Conservation (phyloP, 2,797 vertebrate species). For the Cossypha dichroa region DNA sequence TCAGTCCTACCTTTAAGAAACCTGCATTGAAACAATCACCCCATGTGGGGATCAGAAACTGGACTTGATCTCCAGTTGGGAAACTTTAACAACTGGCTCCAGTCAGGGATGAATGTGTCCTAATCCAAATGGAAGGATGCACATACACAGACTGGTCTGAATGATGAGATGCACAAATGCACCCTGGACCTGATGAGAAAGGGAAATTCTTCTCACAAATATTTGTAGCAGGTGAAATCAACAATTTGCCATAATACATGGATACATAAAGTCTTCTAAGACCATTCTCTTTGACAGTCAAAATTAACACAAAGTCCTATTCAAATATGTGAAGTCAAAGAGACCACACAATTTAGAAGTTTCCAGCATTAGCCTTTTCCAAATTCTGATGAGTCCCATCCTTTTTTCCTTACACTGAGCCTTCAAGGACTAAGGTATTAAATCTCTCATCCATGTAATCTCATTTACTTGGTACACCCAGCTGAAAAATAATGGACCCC, state of each 20-base stretch:
- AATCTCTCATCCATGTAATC: neutral
- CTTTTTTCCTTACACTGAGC: neutral
- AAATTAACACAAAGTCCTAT: neutral
- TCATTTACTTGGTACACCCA: neutral
- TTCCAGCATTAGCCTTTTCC: neutral
- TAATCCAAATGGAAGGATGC: neutral
- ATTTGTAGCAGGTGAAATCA: neutral
- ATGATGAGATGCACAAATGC: neutral
- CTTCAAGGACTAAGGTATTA: neutral
- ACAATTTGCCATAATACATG: neutral
- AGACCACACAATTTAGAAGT: neutral
- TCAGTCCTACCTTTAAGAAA: neutral
- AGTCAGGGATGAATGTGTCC: neutral
- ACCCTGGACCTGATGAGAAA: neutral
- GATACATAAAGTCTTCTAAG: neutral
- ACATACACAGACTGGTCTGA: neutral
- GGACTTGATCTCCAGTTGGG: neutral
- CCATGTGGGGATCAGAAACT: neutral
- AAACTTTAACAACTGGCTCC: neutral
- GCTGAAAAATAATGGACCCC: neutral
- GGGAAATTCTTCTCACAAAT: neutral
- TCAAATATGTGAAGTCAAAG: neutral
- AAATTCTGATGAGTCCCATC: neutral
- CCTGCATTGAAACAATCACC: neutral
- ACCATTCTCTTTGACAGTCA: neutral